Evolutionary conservation across 1,140 invertebrate genomes (phyloP).

Genomic region (Gryon sp.): DNA sequence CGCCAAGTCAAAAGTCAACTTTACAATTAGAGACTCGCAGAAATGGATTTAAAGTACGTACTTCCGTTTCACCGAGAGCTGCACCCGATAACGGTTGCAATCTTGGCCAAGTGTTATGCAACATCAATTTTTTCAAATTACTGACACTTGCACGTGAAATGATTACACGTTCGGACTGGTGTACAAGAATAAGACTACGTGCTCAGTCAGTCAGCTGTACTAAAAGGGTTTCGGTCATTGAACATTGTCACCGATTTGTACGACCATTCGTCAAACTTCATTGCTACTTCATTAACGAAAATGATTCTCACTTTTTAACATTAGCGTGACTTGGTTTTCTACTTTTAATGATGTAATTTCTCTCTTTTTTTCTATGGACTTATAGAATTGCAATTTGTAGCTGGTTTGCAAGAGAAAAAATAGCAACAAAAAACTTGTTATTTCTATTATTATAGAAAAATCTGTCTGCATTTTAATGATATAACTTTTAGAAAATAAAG

Average conservation of each 20-base stretch:
- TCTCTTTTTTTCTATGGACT: too few relatives aligned
- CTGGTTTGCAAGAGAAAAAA: too few relatives aligned
- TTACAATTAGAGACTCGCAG: constrained; percentile 59
- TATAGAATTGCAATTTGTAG: too few relatives aligned
- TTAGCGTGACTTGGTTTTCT: too few relatives aligned
- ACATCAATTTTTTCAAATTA: constrained; percentile 59
- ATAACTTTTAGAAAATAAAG: too few relatives aligned
- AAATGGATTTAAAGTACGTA: constrained; percentile 65
- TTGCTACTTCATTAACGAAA: constrained; percentile 33
- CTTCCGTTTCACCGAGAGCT: constrained; percentile 63
- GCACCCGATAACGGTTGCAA: constrained; percentile 63
- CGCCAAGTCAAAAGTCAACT: constrained; percentile 36
- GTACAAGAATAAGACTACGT: constrained; percentile 45
- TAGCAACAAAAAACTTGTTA: too few relatives aligned
- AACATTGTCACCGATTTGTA: constrained; percentile 27
- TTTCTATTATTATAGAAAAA: too few relatives aligned
- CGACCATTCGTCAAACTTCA: constrained; percentile 6
- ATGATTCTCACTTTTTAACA: constrained; percentile 32
- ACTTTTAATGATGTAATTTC: too few relatives aligned
- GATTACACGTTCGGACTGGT: constrained; percentile 47
- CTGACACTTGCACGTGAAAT: constrained; percentile 60
- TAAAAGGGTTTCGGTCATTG: constrained; percentile 48
- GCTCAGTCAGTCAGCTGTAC: constrained; percentile 40
- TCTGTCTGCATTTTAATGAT: too few relatives aligned
- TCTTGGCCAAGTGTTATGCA: constrained; percentile 58